Base-by-base conservation (phyloP, 1,140 invertebrate species). In the Brachionus paranguensis region DNA sequence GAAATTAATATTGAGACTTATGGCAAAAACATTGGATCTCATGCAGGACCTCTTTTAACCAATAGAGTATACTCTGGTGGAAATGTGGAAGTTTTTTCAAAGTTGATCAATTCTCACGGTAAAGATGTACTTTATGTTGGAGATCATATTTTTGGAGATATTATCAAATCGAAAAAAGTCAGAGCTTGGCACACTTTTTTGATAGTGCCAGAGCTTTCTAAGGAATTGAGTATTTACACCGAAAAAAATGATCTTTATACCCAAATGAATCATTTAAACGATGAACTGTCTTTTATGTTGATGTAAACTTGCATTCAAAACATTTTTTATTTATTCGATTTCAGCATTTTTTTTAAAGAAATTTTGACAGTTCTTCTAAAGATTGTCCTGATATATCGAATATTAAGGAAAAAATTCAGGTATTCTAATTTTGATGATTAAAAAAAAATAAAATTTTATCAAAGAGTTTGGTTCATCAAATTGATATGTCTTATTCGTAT, bases 71-170 rank as follows among this genome's bases (percentile, higher is more conserved):
- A 93, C 87, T 93, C 92, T 55, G 93, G 93, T 87, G 93, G 72
- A 50, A 88, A 85, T 12, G 98, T 96, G 88, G 96, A 99, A 88
- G 95, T 98, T 0, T 98, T 99, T 89, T 97, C 96, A 11, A 93
- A 96, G 86, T 90, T 99, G 85, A 96, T 99, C 86, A 94, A 95
- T 53, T 95, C 96, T n/a, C 96, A 97, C 89, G 96, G 96, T 76
- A 98, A 97, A 89, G 97, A 99, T 88, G 96, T 99, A 0, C 90
- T 99, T 0, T 99, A 99, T 88, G 93, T 99, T 85, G 90, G 89
- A 11, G 97, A 99, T 91, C 97, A 99, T 88, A 99, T 99, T 86
- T 99, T 97, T 89, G 97, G 97, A 29, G 97, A 99, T 89, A 98
- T 99, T 86, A 91, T 99, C 43, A 98, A 98, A 88, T 98, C 96